phyloP scores from a whole-genome alignment of 2,888 invertebrate species.

The Chelonus formosanus region DNA sequence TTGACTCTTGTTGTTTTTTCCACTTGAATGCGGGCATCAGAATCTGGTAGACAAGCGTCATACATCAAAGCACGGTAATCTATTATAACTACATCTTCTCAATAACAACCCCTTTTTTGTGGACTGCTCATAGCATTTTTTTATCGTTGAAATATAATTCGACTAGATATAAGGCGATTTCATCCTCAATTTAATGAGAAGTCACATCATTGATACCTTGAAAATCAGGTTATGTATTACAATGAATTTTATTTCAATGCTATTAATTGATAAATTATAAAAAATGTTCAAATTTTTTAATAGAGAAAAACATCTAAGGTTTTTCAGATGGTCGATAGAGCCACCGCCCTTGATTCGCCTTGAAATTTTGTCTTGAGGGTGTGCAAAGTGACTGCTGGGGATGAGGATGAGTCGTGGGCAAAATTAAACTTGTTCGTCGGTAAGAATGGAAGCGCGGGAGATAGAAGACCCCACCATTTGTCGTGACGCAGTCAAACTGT shows the following conservation, averaged over 20 bases:
- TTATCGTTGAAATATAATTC: no score
- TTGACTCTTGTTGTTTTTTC: slow-evolving; percentile 37
- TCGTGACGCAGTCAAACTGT: slow-evolving; percentile 35
- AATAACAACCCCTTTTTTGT: no score
- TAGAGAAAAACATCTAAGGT: slow-evolving; percentile 2
- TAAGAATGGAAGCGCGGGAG: slow-evolving; percentile 20
- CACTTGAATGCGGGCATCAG: slow-evolving; percentile 37
- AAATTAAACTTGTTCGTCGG: slow-evolving; percentile 33
- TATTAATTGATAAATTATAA: no score
- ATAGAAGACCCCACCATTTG: slow-evolving; percentile 20
- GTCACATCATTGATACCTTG: no score
- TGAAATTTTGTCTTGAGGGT: slow-evolving; percentile 33
- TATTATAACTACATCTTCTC: no score
- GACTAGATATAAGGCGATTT: no score
- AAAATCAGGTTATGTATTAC: no score
- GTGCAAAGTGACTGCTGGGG: slow-evolving; percentile 24
- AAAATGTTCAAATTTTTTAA: slow-evolving; percentile 35
- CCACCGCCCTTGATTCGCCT: slow-evolving; percentile 33
- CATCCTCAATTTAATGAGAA: no score
- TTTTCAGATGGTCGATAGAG: slow-evolving; percentile 30
- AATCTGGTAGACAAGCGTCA: slow-evolving; percentile 46
- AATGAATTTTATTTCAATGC: no score
- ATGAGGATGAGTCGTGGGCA: slow-evolving; percentile 29
- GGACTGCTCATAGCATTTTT: no score
- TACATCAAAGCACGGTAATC: slow-evolving; percentile 43